Conservation (phyloP, 2,888 invertebrate species). For the Meghimatium bilineatum region DNA sequence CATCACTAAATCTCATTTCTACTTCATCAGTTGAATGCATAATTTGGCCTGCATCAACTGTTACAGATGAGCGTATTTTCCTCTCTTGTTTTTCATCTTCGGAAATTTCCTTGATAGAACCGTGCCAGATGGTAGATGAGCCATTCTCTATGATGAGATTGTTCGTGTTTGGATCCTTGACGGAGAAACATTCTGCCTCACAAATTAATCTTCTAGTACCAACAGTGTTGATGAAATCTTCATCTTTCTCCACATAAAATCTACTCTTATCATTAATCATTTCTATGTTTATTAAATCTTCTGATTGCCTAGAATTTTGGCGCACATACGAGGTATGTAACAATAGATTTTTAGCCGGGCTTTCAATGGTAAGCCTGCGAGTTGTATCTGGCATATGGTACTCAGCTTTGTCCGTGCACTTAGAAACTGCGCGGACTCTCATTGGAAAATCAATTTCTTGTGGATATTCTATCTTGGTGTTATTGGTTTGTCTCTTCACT, state of each 20-base stretch:
- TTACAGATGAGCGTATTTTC: background rate
- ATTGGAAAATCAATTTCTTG: conserved; percentile 20
- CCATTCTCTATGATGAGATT: conserved; percentile 25
- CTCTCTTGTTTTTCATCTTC: background rate
- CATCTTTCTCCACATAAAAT: conserved; percentile 20
- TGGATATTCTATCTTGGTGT: background rate
- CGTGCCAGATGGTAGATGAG: background rate
- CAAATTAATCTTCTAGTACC: conserved; percentile 33
- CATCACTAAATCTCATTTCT: background rate
- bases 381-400: conserved; percentile 20
- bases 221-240: background rate
- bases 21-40: background rate
- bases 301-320: conserved; percentile 12
- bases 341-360: conserved; percentile 26
- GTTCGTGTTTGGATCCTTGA: conserved; percentile 11
- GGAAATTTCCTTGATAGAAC: background rate
- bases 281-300: background rate
- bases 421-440: background rate
- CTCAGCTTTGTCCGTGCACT: background rate
- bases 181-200: conserved; percentile 36
- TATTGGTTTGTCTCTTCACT: background rate
- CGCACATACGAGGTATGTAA: conserved; percentile 34
- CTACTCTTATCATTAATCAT: background rate
- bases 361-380: conserved; percentile 19
- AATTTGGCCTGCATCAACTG: background rate